Evolutionary conservation across 2,797 vertebrate species (phyloP).

Genomic region (Hemibagrus guttatus): DNA sequence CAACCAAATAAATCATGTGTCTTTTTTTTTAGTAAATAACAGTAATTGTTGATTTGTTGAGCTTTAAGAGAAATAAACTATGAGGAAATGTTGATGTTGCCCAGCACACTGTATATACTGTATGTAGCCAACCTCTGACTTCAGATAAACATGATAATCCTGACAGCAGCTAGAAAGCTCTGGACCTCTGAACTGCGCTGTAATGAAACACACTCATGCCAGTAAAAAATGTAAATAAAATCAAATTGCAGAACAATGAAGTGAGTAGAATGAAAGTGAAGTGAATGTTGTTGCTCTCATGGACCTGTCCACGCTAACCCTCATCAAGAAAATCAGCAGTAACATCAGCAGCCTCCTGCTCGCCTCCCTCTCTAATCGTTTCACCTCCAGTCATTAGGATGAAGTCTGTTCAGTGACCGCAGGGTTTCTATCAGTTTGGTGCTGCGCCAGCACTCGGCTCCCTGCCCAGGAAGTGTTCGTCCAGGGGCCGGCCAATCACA

Average conservation of each 20-base stretch:
- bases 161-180: background rate
- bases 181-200: background rate
- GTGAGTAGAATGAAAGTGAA: background rate
- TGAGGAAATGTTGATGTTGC: no score
- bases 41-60: no score
- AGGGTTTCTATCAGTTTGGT: conserved; percentile 15
- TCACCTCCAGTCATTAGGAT: conserved; percentile 48
- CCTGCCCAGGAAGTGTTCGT: conserved; percentile 22
- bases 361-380: conserved; percentile 39
- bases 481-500: background rate
- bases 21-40: no score
- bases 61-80: no score
- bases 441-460: conserved; percentile 25
- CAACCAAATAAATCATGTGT: no score
- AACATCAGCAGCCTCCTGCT: conserved; percentile 38
- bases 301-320: background rate
- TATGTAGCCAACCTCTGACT: background rate
- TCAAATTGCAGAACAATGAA: background rate
- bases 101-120: no score
- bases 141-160: background rate
- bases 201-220: background rate
- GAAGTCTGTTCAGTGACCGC: conserved; percentile 29
- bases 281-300: background rate
- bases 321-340: conserved; percentile 21
- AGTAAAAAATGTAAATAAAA: background rate